A percentile compares a stretch with the other conserved stretches of the same genome.
These are phyloP conservation scores for Papilio polytes DNA, from an alignment of 1,140 invertebrate genomes.

Conservation along the genomic window DNA sequence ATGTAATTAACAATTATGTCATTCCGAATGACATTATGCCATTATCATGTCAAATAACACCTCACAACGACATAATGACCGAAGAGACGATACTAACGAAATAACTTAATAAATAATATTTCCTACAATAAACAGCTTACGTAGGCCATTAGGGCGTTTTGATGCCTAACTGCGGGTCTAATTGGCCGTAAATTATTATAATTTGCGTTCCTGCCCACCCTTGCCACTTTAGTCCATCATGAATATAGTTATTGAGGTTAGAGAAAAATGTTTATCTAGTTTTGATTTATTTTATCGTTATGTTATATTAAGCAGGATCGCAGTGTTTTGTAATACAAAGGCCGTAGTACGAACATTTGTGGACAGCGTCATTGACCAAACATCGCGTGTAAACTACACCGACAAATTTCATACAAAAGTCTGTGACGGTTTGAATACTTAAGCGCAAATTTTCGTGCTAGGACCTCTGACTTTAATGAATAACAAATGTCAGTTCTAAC, in stretches of 20 bases:
- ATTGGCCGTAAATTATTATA: conserved; percentile 56
- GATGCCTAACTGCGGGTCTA: conserved; percentile 42
- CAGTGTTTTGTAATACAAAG: background rate
- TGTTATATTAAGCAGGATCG: background rate
- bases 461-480: too few species aligned
- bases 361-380: too few species aligned
- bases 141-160: conserved; percentile 42
- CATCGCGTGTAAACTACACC: background rate
- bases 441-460: too few species aligned
- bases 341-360: too few species aligned
- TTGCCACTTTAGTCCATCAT: conserved; percentile 40
- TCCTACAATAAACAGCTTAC: conserved; percentile 42
- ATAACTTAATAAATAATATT: conserved; percentile 42
- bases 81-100: conserved; percentile 16
- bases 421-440: too few species aligned
- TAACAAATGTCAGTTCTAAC: too few species aligned
- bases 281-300: conserved; percentile 40
- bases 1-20: conserved; percentile 28
- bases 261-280: conserved; percentile 40
- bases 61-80: conserved; percentile 2
- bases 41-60: conserved; percentile 31
- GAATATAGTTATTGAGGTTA: conserved; percentile 46
- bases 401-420: too few species aligned
- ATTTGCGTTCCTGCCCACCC: conserved; percentile 51
- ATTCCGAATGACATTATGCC: conserved; percentile 16